Percentiles rank a stretch among this genome's conserved stretches.
phyloP scores from a whole-genome alignment of 2,888 invertebrate species.

The Sphaeridia pumilis region DNA sequence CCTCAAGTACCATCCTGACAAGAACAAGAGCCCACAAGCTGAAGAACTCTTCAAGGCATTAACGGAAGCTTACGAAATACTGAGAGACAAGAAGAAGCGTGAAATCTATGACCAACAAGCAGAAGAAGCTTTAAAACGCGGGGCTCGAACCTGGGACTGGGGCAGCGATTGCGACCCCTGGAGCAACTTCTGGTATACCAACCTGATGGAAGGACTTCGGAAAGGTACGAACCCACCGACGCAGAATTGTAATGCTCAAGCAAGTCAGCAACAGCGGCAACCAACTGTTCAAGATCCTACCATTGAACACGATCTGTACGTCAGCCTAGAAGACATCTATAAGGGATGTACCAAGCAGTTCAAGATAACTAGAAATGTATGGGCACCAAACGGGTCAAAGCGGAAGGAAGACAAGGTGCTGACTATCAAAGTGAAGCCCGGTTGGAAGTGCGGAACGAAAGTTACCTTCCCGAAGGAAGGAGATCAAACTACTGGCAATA shows the following conservation, averaged over 20 bases:
- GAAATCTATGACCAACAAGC: slow-evolving; percentile 88
- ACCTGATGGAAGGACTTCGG: slow-evolving; percentile 87
- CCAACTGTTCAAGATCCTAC: slow-evolving; percentile 44
- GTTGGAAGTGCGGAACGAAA: slow-evolving; percentile 97
- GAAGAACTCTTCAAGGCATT: slow-evolving; percentile 94
- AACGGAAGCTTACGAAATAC: slow-evolving; percentile 94
- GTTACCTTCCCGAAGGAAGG: slow-evolving; percentile 96
- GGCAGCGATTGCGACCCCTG: slow-evolving; percentile 44
- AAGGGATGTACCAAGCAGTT: slow-evolving; percentile 94
- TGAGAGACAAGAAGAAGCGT: slow-evolving; percentile 91
- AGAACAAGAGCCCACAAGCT: slow-evolving; percentile 87
- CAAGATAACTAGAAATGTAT: slow-evolving; percentile 83
- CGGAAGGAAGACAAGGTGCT: slow-evolving; percentile 88
- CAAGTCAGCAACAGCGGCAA: slow-evolving; percentile 47
- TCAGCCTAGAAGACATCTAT: slow-evolving; percentile 83
- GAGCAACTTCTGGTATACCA: slow-evolving; percentile 61
- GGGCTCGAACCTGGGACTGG: slow-evolving; percentile 49
- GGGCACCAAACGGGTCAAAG: slow-evolving; percentile 68
- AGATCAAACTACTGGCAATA: slow-evolving; percentile 82
- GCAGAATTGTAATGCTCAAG: slow-evolving; percentile 77
- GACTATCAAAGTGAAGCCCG: slow-evolving; percentile 89
- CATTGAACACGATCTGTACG: slow-evolving; percentile 84
- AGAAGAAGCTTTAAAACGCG: slow-evolving; percentile 82
- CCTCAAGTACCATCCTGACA: slow-evolving; percentile 96
- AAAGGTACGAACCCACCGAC: slow-evolving; percentile 41